Base-by-base conservation (phyloP, 2,113 vertebrate genomes). In the Axis porcinus region DNA sequence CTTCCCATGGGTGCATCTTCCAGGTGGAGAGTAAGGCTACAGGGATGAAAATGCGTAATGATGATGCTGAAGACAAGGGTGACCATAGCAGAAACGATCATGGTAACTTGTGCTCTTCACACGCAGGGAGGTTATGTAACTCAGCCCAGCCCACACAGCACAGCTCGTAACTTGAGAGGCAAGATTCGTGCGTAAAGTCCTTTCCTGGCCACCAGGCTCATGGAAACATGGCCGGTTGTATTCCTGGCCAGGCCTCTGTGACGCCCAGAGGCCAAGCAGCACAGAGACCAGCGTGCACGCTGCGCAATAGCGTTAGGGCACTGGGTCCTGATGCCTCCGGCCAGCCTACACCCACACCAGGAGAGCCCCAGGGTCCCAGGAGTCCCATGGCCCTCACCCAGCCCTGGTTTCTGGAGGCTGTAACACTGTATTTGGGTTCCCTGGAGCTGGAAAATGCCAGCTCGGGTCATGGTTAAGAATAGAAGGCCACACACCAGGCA, bases 401-500 rank as follows among this genome's bases (percentile, higher is more conserved):
- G 92, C 64, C 33, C 40, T 47, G 23, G 60, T 92, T 97, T 98
- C 87, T 54, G 93, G 95, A 97, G 90, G 55, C 92, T 96, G 76
- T 86, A 86, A 86, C 60, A 93, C 23, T 70, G 94, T 83, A 93
- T 96, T 96, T 94, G 93, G 83, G 62, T 98, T 98, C 97, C 95
- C 25, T 25, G 15, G 89, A 88, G 60, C 79, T 97, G 89, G 95
- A 97, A 97, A 97, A 97, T 96, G 94, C 85, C 97, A 97, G 47
- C 86, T 98, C 82, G 97, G 92, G 95, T 98, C 98, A 98, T 92
- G 94, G 97, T 64, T 92, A 98, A 98, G 94, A 98, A 97, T 98
- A 99, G 98, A 99, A 99, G 98, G 98, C 97, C 98, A 97, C 89
- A 74, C 28, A 94, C 57, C 30, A 83, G 91, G 81, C 97, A 90